Evolutionary conservation across 2,797 vertebrate species (phyloP).

Genomic region (Tragelaphus oryx): DNA sequence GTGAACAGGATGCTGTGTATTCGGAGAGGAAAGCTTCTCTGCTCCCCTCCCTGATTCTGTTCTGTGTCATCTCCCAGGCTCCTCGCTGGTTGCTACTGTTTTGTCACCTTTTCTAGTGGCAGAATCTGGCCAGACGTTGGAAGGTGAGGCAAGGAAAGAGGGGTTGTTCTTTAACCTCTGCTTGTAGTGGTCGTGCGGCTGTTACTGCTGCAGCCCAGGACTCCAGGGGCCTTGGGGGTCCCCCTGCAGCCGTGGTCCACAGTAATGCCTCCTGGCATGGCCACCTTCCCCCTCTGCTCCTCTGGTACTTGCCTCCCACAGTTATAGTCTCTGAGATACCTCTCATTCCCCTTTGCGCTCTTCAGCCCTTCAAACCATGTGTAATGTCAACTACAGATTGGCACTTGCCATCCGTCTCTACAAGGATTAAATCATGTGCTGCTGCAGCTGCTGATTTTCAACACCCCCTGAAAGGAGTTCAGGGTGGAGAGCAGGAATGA

Average conservation of each 20-base stretch:
- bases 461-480: not conserved
- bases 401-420: not conserved
- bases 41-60: not conserved
- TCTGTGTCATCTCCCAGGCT: not conserved
- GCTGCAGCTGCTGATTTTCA: not conserved
- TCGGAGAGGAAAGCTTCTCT: not conserved
- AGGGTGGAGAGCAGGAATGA: not conserved
- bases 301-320: not conserved
- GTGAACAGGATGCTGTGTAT: not conserved
- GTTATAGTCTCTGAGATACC: too few species aligned
- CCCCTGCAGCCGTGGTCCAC: too few species aligned
- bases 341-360: not conserved
- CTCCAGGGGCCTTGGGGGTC: too few species aligned
- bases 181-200: accelerated
- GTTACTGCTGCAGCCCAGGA: not conserved
- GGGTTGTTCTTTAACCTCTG: not conserved
- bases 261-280: accelerated
- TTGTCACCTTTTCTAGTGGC: not conserved
- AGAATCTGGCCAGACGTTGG: not conserved
- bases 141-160: not conserved
- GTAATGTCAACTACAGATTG: not conserved
- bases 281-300: not conserved
- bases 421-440: not conserved
- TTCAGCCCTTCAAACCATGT: not conserved
- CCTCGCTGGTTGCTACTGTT: not conserved